These are phyloP conservation scores for Agrochola lychnidis DNA, from an alignment of 2,888 invertebrate genomes.

Conservation along the genomic window DNA sequence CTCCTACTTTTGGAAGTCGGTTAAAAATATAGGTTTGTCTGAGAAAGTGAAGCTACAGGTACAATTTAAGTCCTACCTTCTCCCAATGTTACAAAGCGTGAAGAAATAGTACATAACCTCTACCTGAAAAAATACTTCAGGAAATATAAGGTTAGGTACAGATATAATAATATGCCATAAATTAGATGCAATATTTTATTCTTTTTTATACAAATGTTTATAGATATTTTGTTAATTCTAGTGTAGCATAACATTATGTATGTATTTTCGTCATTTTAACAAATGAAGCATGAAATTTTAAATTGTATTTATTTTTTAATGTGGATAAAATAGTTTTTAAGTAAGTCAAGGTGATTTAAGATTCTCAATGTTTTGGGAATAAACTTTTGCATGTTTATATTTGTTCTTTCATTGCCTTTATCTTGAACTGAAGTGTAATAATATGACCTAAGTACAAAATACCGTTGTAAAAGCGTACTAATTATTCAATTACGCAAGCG, in stretches of 20 bases:
- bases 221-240: slow-evolving; percentile 57
- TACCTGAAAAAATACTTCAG: slow-evolving; percentile 28
- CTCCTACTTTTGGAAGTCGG: too few relatives aligned
- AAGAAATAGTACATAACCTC: slow-evolving; percentile 38
- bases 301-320: slow-evolving; percentile 65
- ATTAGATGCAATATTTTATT: slow-evolving; percentile 83
- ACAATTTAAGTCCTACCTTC: slow-evolving; percentile 10
- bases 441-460: background rate
- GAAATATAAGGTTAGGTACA: slow-evolving; percentile 43
- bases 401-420: slow-evolving; percentile 37
- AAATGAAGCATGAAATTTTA: slow-evolving; percentile 56
- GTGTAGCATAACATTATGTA: slow-evolving; percentile 37
- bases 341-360: slow-evolving; percentile 60
- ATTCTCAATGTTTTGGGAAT: slow-evolving; percentile 63
- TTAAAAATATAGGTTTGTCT: background rate
- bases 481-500: too few relatives aligned
- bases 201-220: slow-evolving; percentile 73
- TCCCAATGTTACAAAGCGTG: slow-evolving; percentile 23
- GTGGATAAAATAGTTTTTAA: slow-evolving; percentile 57
- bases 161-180: slow-evolving; percentile 84
- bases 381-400: slow-evolving; percentile 68
- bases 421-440: background rate
- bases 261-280: slow-evolving; percentile 41
- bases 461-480: background rate
- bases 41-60: background rate